Percentiles rank a stretch among this genome's conserved stretches.
phyloP scores from a whole-genome alignment of 2,113 vertebrate species.

The Arothron firmamentum region DNA sequence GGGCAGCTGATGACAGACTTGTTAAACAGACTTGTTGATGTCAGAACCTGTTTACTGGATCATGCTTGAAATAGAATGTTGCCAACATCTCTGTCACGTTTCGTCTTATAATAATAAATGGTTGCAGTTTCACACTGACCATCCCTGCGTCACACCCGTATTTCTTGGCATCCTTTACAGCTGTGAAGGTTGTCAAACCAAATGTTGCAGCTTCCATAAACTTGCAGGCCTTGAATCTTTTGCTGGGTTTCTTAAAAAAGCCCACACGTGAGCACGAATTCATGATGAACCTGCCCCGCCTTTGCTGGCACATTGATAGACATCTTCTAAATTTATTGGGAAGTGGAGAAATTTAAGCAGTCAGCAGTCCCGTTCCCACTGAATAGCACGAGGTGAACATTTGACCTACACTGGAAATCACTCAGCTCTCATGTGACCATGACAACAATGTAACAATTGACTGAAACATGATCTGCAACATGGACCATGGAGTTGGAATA shows the following conservation, averaged over 20 bases:
- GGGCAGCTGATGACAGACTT: constrained; percentile 1
- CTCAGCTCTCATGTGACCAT: constrained; percentile 1
- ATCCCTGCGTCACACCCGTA: too few relatives aligned
- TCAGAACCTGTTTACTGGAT: neutral
- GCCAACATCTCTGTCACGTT: neutral
- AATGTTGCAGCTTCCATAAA: too few relatives aligned
- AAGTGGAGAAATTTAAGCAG: too few relatives aligned
- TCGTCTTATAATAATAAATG: neutral
- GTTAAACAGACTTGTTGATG: constrained; percentile 14
- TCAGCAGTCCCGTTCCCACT: neutral
- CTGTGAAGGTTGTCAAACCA: too few relatives aligned
- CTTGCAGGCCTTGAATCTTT: too few relatives aligned
- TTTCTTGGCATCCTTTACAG: too few relatives aligned
- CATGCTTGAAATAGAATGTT: neutral
- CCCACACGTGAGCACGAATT: neutral
- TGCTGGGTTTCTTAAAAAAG: too few relatives aligned
- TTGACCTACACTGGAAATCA: constrained; percentile 6
- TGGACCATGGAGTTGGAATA: constrained; percentile 8
- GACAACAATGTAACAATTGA: constrained; percentile 10
- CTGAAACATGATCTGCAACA: constrained; percentile 14
- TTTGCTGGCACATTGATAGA: neutral
- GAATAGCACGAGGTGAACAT: neutral
- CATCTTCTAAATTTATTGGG: neutral
- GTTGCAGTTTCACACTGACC: too few relatives aligned
- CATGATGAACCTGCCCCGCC: neutral